Evolutionary conservation across 2,888 invertebrate species (phyloP).

Genomic region (Conistra vaccinii): DNA sequence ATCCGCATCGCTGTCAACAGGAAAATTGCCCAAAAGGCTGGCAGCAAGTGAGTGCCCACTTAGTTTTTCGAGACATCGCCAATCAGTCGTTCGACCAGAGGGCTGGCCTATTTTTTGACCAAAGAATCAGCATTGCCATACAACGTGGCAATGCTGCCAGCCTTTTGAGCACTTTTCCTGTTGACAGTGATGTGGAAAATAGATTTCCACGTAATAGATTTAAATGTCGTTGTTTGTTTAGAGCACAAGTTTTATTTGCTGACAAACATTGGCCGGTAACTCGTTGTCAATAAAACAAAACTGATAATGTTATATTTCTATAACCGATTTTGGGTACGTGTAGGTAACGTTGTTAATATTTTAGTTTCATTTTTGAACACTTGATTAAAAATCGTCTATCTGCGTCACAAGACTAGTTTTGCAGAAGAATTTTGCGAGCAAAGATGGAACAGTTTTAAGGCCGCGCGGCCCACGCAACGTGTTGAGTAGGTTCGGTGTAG

Average conservation of each 20-base stretch:
- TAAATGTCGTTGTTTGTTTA: constrained; percentile 35
- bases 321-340: background rate
- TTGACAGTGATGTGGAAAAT: constrained; percentile 28
- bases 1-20: too few relatives aligned
- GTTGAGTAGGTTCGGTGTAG: constrained; percentile 52
- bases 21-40: too few relatives aligned
- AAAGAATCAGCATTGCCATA: too few relatives aligned
- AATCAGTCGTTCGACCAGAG: too few relatives aligned
- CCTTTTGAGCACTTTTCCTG: too few relatives aligned
- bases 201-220: constrained; percentile 33
- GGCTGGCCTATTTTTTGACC: too few relatives aligned
- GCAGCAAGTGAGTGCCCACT: too few relatives aligned
- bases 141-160: too few relatives aligned
- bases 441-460: constrained; percentile 53
- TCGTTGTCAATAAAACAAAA: constrained; percentile 16
- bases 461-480: constrained; percentile 58
- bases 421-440: constrained; percentile 43
- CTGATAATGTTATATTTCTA: background rate
- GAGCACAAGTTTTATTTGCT: constrained; percentile 16
- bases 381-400: constrained; percentile 7
- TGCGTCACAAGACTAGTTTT: constrained; percentile 7
- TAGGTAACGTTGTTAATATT: constrained; percentile 12
- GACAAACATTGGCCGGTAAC: constrained; percentile 14
- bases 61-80: too few relatives aligned
- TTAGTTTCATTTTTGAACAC: background rate